phyloP scores from a whole-genome alignment of 2,113 vertebrate genomes.

The Chiloscyllium plagiosum region DNA sequence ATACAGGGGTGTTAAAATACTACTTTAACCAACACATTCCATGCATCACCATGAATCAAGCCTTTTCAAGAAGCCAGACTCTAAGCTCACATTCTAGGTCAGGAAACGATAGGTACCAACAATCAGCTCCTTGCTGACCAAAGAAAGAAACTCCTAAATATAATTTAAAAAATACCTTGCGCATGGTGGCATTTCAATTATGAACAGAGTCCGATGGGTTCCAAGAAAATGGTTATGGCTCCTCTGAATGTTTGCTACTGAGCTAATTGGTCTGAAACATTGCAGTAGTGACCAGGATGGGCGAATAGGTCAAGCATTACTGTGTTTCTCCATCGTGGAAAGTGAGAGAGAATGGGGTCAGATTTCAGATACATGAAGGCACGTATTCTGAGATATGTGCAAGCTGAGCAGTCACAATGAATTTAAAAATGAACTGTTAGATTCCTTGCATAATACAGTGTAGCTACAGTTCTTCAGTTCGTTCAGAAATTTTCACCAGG shows the following conservation, averaged over 20 bases:
- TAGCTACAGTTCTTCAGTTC: neutral
- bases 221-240: neutral
- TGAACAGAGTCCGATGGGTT: neutral
- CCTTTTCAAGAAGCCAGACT: neutral
- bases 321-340: neutral
- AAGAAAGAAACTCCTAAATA: neutral
- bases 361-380: neutral
- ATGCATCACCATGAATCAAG: neutral
- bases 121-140: rapidly evolving
- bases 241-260: neutral
- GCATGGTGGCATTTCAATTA: neutral
- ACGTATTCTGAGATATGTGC: neutral
- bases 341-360: neutral
- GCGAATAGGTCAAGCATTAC: neutral
- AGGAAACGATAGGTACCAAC: neutral
- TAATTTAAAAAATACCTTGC: rapidly evolving
- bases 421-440: neutral
- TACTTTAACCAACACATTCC: neutral
- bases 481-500: neutral
- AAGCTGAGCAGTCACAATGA: too few species aligned
- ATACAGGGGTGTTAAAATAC: conserved; percentile 26
- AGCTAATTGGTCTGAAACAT: neutral
- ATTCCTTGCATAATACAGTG: neutral
- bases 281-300: neutral
- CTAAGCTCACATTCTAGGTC: neutral